Evolutionary conservation across 2,888 invertebrate species (phyloP), one percentile per base, ranked within the genome.

Genomic region (Micropterix aruncella): DNA sequence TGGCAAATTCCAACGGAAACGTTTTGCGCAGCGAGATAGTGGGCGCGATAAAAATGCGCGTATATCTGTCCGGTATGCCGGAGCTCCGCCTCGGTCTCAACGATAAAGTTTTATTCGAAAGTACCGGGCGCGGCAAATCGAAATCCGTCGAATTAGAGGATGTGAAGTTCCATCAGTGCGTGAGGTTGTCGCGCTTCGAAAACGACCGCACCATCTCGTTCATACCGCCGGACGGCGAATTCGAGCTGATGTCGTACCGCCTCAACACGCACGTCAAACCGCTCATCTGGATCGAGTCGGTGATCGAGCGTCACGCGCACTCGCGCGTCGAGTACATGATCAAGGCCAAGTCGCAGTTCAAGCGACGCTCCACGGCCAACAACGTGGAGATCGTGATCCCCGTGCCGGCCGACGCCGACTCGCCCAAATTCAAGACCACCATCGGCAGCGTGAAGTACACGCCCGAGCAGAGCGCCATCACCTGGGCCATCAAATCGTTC

Each of bases 321-420:
- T 95, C 95, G 46, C 75, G 97, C 50, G 95, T 99, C 7, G 97
- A 97, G 58, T 97, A 94, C 62, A 97, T 97, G 95, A 93, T 97
- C 45, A 97, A 97, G 68, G 97, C 97, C 0, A 93, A 96, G 64
- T 94, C 94, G 19, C 97, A 97, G 64, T 99, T 97, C 63, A 97
- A 97, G 60, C 75, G 96, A 27, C 78, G 96, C 41, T 96, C 96
- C 1, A 97, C 96, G 1, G 97, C 97, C 1, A 99, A 99, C 60
- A 96, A 97, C 69, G 97, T 97, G 38, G 97, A 97, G 66, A 95
- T 97, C 51, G 85, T 93, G 18, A 92, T 95, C 56, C 93, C 94
- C 0, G 94, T 94, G 40, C 94, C 94, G 18, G 86, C 85, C 44
- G 97, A 99, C 73, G 97, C 96, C 1, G 96, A 97, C 62, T 93